A percentile compares a stretch with the other conserved stretches of the same genome.
Evolutionary conservation across 2,113 vertebrate species (phyloP).

Genomic region (Sclerurus mexicanus): DNA sequence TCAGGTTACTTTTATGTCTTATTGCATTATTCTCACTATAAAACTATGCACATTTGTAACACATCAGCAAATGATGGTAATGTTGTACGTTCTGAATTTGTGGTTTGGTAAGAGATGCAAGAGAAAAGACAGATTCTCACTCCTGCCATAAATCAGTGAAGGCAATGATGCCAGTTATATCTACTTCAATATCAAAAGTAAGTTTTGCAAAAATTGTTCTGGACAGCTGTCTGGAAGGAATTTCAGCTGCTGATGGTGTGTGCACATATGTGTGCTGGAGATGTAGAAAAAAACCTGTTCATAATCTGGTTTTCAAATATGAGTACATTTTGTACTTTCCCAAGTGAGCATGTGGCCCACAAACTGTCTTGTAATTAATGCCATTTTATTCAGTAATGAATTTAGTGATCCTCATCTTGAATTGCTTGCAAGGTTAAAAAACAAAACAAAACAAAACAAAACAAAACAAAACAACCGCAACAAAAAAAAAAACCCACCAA

Average conservation of each 20-base stretch:
- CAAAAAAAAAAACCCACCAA: neutral
- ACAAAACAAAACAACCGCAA: too few relatives aligned
- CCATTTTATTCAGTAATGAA: neutral
- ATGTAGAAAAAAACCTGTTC: neutral
- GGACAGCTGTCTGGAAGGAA: neutral
- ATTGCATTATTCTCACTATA: neutral
- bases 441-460: accelerated
- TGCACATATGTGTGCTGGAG: neutral
- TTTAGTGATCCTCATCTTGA: neutral
- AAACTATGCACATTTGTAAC: neutral
- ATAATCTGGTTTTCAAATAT: neutral
- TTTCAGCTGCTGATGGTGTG: neutral
- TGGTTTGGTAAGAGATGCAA: neutral
- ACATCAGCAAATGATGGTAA: neutral
- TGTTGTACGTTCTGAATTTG: neutral
- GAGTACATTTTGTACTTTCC: neutral
- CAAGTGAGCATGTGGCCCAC: neutral
- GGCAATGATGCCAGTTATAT: neutral
- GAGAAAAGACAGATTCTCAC: neutral
- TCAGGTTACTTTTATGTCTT: neutral
- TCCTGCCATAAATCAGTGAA: neutral
- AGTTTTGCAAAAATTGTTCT: neutral
- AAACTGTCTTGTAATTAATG: neutral
- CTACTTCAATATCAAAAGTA: neutral
- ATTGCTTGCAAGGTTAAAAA: neutral